Percentiles rank a stretch among this genome's conserved stretches.
Conservation (phyloP, 2,113 vertebrate genomes). For the Junco hyemalis region DNA sequence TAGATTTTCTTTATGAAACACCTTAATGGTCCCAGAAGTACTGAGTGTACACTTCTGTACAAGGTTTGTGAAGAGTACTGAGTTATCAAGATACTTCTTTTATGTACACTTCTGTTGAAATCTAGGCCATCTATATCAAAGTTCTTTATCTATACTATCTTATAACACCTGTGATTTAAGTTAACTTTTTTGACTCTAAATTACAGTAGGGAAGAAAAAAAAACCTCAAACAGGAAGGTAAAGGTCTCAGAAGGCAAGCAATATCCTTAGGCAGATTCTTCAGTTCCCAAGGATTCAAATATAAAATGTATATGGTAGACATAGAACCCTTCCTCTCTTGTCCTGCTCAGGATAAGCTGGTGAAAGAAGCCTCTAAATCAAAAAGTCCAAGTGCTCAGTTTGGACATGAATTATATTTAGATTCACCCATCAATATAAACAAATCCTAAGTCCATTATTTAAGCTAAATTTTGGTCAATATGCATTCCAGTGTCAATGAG, state of each 20-base stretch:
- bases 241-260: background rate
- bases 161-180: background rate
- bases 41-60: accelerated
- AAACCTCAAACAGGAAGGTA: background rate
- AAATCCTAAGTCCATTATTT: background rate
- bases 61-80: background rate
- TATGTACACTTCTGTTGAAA: background rate
- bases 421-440: background rate
- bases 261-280: background rate
- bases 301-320: background rate
- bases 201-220: background rate
- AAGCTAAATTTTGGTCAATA: background rate
- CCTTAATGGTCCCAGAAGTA: background rate
- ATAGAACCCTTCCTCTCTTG: background rate
- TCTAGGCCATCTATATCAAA: background rate
- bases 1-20: background rate
- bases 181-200: background rate
- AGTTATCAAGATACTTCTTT: background rate
- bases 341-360: background rate
- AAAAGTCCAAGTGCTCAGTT: background rate
- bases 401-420: background rate
- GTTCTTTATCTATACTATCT: background rate
- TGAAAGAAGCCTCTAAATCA: background rate
- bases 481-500: background rate
- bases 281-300: background rate